Evolutionary conservation across 1,140 invertebrate species (phyloP).

Genomic region (Bilobella aurantiaca): DNA sequence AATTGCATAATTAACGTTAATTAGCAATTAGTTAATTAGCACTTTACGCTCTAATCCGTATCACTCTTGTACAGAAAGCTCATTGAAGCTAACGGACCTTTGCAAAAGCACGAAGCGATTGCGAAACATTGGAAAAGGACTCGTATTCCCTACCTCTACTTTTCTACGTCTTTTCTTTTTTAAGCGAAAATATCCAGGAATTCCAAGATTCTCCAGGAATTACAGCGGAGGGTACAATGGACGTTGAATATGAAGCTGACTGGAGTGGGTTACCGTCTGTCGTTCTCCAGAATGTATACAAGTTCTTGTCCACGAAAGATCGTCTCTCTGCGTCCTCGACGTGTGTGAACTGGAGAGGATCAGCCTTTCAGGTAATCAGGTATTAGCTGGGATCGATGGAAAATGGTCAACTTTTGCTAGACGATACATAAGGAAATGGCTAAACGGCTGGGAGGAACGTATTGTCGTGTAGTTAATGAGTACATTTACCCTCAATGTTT

Average conservation of each 20-base stretch:
- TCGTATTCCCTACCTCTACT: not conserved
- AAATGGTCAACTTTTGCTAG: no score
- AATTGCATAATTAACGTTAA: not conserved
- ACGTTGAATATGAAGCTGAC: no score
- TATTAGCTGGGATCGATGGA: no score
- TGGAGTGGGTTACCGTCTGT: constrained; percentile 22
- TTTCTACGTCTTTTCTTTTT: constrained; percentile 4
- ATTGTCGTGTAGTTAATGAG: no score
- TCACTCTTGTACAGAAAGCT: no score
- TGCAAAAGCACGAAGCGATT: not conserved
- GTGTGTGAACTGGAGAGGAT: constrained; percentile 24
- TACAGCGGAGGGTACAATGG: constrained; percentile 2
- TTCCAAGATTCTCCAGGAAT: not conserved
- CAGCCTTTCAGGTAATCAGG: constrained; percentile 22
- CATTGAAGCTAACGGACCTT: not conserved
- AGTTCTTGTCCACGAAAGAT: constrained; percentile 18
- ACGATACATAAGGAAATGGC: no score
- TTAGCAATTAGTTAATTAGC: not conserved
- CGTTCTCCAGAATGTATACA: constrained; percentile 20
- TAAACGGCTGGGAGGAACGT: no score
- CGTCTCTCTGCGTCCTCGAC: constrained; percentile 14
- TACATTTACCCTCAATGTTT: no score
- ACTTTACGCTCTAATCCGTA: no score
- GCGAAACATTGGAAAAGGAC: not conserved
- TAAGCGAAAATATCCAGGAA: not conserved